Base-by-base conservation (phyloP, 53 echinoderm and acorn worm genomes). In the Luidia sarsii region DNA sequence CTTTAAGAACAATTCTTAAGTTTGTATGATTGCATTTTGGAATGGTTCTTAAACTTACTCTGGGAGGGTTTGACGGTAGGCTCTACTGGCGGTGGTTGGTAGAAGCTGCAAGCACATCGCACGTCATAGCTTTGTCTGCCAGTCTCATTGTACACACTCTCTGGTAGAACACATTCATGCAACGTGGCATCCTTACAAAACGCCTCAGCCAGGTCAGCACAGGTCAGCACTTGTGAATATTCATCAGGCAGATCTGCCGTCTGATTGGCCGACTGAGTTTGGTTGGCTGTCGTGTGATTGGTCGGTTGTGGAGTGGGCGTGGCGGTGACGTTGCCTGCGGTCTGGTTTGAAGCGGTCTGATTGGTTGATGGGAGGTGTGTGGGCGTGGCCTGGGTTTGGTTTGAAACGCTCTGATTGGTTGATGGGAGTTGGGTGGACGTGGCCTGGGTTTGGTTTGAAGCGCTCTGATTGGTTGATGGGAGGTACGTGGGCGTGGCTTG, bases 81-180 rank as follows among this genome's bases (percentile, higher is more conserved):
- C 2, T 23, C 15, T 9, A 27, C 7, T 2, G 65, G 81, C 2
- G 67, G 65, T 11, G 54, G 56, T 34, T 82, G 18, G 25, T 82
- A 52, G 33, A 16, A 39, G 31, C 3, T 27, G 69, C 74, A 73
- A 7, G 56, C 57, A 22, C 74, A 73, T 31, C 56, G 55, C 15
- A 18, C 39, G 14, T 73, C 57, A 38, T 57, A 34, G 20, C 39
- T 11, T 4, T 1, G 19, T 1, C 23, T 38, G 39, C 56, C 74
- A 7, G 74, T 73, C 50, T 73, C 57, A 57, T 73, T 73, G 57
- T 56, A 55, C 74, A 73, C 74, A 19, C 0, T 39, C 41, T 73
- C 74, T 39, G 74, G 74, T 15, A 73, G 39, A 11, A 32, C 25
- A 23, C 74, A 73, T 0, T 23, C 33, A 16, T 73, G 57, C 3